Percentiles rank a stretch among this genome's conserved stretches.
Evolutionary conservation across 2,888 invertebrate species (phyloP).

Genomic region (Amblyjoppa fuscipennis): DNA sequence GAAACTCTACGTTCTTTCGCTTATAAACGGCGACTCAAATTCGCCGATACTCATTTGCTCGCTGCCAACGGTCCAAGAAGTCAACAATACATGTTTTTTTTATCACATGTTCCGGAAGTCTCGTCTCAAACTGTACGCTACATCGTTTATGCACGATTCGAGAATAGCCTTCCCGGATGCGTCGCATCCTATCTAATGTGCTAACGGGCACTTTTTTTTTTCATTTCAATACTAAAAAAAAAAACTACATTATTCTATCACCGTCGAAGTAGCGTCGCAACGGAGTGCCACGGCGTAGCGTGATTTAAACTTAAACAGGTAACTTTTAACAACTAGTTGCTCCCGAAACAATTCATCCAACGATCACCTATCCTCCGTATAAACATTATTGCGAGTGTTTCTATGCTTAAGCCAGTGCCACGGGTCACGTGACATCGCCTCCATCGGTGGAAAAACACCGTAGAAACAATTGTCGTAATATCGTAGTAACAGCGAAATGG

Average conservation of each 20-base stretch:
- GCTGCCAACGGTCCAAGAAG: conserved; percentile 17
- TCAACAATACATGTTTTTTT: conserved; percentile 21
- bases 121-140: background rate
- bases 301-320: conserved; percentile 22
- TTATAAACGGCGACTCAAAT: conserved; percentile 25
- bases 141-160: background rate
- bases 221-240: background rate
- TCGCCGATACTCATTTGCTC: conserved; percentile 4
- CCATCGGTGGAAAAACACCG: background rate
- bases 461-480: conserved; percentile 14
- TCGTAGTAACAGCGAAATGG: background rate
- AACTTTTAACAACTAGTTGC: conserved; percentile 22
- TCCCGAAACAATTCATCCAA: conserved; percentile 25
- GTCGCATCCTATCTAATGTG: conserved; percentile 6
- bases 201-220: background rate
- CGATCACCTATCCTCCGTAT: background rate
- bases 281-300: background rate
- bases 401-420: conserved; percentile 32
- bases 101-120: conserved; percentile 34
- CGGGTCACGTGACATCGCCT: background rate
- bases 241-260: background rate
- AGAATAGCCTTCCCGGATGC: conserved; percentile 2
- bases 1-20: background rate
- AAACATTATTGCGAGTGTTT: conserved; percentile 22
- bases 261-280: conserved; percentile 5